phyloP scores from a whole-genome alignment of 2,113 vertebrate species.

The Anoplopoma fimbria region DNA sequence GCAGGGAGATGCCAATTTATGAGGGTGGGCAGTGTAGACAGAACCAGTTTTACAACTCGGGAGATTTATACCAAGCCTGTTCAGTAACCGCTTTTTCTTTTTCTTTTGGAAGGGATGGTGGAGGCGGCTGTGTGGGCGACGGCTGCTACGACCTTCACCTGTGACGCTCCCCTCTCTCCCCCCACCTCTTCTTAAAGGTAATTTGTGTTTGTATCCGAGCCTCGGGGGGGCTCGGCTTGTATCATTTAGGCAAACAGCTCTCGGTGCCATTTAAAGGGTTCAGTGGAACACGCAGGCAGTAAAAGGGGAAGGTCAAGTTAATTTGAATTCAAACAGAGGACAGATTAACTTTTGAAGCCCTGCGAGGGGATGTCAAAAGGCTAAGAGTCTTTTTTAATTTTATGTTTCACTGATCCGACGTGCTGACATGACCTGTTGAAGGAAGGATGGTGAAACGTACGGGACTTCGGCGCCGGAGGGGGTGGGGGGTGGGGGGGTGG shows the following conservation, averaged over 20 bases:
- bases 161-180: not conserved
- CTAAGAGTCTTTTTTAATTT: constrained; percentile 73
- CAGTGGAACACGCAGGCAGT: constrained; percentile 11
- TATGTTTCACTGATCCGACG: constrained; percentile 64
- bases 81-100: constrained; percentile 21
- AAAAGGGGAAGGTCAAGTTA: constrained; percentile 60
- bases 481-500: too few species aligned
- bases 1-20: constrained; percentile 73
- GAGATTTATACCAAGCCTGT: constrained; percentile 66
- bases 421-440: constrained; percentile 56
- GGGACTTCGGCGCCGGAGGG: constrained; percentile 18
- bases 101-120: not conserved
- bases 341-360: constrained; percentile 70
- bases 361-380: constrained; percentile 63
- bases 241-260: constrained; percentile 61
- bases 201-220: constrained; percentile 48
- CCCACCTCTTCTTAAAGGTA: constrained; percentile 35
- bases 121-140: not conserved
- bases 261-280: constrained; percentile 55
- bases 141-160: constrained; percentile 65
- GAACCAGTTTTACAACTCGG: constrained; percentile 64
- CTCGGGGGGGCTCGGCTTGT: constrained; percentile 42
- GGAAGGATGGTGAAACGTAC: constrained; percentile 33
- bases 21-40: constrained; percentile 68
- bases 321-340: constrained; percentile 70